Conservation (phyloP, 2,113 vertebrate genomes). For the Azemiops feae region DNA sequence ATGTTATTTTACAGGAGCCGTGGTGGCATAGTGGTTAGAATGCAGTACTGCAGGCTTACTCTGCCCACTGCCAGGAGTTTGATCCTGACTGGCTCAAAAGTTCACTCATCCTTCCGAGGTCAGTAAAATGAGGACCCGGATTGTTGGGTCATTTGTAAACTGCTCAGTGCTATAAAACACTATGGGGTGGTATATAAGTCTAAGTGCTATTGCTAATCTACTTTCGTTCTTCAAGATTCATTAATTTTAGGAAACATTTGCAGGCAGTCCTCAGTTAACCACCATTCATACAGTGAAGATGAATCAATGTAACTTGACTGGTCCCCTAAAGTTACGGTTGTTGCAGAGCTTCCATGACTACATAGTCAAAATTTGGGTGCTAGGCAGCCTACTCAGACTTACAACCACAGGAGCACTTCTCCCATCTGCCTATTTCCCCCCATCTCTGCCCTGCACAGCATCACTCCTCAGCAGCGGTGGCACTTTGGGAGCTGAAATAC, state of each 20-base stretch:
- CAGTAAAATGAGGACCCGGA: not conserved
- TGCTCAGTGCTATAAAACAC: not conserved
- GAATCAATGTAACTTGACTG: not conserved
- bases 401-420: not conserved
- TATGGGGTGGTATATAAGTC: not conserved
- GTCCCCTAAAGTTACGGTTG: not conserved
- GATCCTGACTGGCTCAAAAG: no score
- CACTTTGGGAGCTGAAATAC: not conserved
- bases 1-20: not conserved
- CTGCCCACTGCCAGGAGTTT: no score
- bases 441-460: not conserved
- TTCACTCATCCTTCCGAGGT: not conserved
- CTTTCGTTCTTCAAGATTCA: not conserved
- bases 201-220: not conserved
- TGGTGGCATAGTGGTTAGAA: no score
- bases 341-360: not conserved
- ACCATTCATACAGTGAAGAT: not conserved
- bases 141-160: not conserved
- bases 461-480: no score
- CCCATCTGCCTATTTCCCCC: not conserved
- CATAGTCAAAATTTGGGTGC: not conserved
- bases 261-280: not conserved
- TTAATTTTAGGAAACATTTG: not conserved
- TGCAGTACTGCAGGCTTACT: no score
- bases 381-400: not conserved